phyloP scores from a whole-genome alignment of 2,888 invertebrate genomes.

The Amblyteles armatorius region DNA sequence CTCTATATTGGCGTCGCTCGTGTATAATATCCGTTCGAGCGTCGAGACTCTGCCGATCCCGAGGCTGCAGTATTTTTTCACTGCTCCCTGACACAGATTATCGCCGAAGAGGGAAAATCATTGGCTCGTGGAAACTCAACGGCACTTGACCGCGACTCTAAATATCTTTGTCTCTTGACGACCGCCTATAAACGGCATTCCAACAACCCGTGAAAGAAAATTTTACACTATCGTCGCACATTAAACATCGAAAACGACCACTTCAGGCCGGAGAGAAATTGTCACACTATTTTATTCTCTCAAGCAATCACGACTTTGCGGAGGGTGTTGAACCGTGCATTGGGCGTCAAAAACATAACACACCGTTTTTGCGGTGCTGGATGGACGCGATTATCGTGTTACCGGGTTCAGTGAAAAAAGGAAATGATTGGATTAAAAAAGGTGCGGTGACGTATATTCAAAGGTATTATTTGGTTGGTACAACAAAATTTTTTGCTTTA shows the following conservation, averaged over 20 bases:
- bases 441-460: too few species aligned
- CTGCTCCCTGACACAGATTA: conserved; percentile 33
- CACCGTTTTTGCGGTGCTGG: too few species aligned
- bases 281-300: background rate
- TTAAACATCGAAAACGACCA: background rate
- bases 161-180: background rate
- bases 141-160: background rate
- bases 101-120: conserved; percentile 9
- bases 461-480: too few species aligned
- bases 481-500: too few species aligned
- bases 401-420: too few species aligned
- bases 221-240: background rate
- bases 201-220: conserved; percentile 2
- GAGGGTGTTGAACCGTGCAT: background rate
- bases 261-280: background rate
- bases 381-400: too few species aligned
- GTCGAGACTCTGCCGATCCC: background rate
- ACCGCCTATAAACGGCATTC: too few species aligned
- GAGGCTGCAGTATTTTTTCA: background rate
- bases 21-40: background rate
- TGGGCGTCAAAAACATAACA: too few species aligned
- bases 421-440: too few species aligned
- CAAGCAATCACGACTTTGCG: background rate
- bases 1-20: background rate
- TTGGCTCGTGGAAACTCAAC: conserved; percentile 13